phyloP scores from a whole-genome alignment of 2,797 vertebrate genomes.

The Ibycter americanus region DNA sequence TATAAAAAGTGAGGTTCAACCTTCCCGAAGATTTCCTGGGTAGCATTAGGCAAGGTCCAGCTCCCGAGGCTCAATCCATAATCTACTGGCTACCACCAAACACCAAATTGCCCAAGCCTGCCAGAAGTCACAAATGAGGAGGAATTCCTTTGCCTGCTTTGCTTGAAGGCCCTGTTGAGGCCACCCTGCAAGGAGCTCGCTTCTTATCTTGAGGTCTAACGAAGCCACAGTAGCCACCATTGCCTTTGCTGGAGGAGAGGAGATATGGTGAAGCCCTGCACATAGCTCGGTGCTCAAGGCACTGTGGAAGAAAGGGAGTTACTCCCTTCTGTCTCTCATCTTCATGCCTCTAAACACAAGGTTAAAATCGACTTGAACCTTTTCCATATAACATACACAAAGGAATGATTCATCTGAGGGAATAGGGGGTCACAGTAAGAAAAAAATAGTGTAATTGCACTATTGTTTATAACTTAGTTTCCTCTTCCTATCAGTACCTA shows the following conservation, averaged over 20 bases:
- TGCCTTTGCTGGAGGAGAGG: neutral
- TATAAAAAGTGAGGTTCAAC: neutral
- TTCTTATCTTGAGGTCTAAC: neutral
- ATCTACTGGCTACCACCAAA: neutral
- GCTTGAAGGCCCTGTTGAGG: neutral
- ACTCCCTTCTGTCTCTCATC: neutral
- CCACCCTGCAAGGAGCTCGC: neutral
- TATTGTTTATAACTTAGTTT: neutral
- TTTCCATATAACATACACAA: neutral
- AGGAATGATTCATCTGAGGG: neutral
- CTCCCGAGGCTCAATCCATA: neutral
- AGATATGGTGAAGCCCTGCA: neutral
- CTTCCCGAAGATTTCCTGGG: neutral
- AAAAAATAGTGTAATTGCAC: neutral
- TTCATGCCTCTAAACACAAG: neutral
- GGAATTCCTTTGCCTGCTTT: neutral
- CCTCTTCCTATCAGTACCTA: neutral
- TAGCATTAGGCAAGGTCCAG: neutral
- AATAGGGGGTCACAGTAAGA: neutral
- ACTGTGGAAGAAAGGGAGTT: neutral
- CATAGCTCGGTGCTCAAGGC: neutral
- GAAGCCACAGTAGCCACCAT: neutral
- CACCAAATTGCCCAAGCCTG: rapidly evolving
- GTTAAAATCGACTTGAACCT: neutral
- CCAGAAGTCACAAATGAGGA: neutral